Base-by-base conservation (phyloP, 2,888 invertebrate species). In the Exephanes ischioxanthus region DNA sequence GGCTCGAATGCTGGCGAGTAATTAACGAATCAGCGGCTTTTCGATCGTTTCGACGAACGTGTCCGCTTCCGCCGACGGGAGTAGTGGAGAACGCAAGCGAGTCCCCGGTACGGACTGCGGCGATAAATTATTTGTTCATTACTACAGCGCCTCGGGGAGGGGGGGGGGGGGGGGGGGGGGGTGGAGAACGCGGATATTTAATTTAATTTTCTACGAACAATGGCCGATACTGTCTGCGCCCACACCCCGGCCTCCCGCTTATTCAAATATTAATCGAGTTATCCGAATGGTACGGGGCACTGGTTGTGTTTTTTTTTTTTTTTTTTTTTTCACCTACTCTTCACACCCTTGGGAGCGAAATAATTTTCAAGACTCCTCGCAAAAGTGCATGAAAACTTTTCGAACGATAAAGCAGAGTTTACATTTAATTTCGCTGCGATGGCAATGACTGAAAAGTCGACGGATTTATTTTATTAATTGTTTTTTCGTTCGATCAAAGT, bases 71-170 rank as follows among this genome's bases (percentile, higher is more conserved):
- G 71, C 22, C 33, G 78, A 70, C 75, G 26, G 19, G 19, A 4
- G 45, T 61, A 55, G 75, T 37, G 55, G 7, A n/a, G n/a, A 7
- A 33, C 68, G 67, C 22, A 9, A 9, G 7, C 16, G 41, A 67
- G 14, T 61, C 37, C 14, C 26, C n/a, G 11, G 37, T 45, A 45
- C 30, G 3, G 73, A 41, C 55, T 30, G 51, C n/a, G 55, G 19
- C 81, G 75, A 75, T 84, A 76, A 84, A 84, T 80, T 84, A 80
- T 84, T 68, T 79, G 67, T 80, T 80, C 80, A 80, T 84, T 76
- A 66, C 72, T 75, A 9, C 16, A 48, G 63, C 51, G 73, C 30
- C 30, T 68, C 30, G 53, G 55, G n/a, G 33, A 4, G 11, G 7
- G 37, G 22, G 37, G 0, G 6, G 66, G 48, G 41, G 45, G 45